Evolutionary conservation across 1,140 invertebrate genomes (phyloP).

Genomic region (Archivesica marissinica): DNA sequence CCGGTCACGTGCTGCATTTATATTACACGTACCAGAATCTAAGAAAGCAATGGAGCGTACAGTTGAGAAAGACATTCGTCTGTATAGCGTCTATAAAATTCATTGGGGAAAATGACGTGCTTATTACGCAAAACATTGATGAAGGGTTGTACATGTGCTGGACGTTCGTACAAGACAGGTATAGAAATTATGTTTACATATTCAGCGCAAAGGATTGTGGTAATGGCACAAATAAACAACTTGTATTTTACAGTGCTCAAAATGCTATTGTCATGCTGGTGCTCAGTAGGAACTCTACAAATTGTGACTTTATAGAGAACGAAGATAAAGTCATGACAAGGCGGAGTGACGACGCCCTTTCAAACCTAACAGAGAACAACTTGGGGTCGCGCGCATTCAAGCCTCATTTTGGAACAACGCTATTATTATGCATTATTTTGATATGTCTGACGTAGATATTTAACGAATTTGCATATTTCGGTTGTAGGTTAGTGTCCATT

Average conservation of each 20-base stretch:
- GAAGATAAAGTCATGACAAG: conserved; percentile 14
- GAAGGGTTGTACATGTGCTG: conserved; percentile 54
- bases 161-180: conserved; percentile 47
- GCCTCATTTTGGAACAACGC: neutral
- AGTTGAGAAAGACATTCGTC: conserved; percentile 31
- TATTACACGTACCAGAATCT: conserved; percentile 49
- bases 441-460: too few relatives aligned
- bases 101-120: conserved; percentile 59
- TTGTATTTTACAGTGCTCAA: conserved; percentile 37
- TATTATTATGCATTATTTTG: neutral
- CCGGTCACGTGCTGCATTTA: conserved; percentile 45
- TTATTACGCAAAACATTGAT: conserved; percentile 46
- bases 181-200: conserved; percentile 42
- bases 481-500: too few relatives aligned
- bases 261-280: conserved; percentile 31
- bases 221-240: conserved; percentile 58
- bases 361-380: conserved; percentile 40
- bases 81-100: conserved; percentile 63
- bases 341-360: conserved; percentile 23
- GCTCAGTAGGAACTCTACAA: conserved; percentile 38
- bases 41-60: conserved; percentile 4
- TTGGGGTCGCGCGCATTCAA: neutral
- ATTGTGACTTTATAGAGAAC: conserved; percentile 39
- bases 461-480: too few relatives aligned
- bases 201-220: conserved; percentile 53